A percentile compares a stretch with the other conserved stretches of the same genome.
Conservation (phyloP, 2,888 invertebrate species). For the Eueremaeus valkanovi region DNA sequence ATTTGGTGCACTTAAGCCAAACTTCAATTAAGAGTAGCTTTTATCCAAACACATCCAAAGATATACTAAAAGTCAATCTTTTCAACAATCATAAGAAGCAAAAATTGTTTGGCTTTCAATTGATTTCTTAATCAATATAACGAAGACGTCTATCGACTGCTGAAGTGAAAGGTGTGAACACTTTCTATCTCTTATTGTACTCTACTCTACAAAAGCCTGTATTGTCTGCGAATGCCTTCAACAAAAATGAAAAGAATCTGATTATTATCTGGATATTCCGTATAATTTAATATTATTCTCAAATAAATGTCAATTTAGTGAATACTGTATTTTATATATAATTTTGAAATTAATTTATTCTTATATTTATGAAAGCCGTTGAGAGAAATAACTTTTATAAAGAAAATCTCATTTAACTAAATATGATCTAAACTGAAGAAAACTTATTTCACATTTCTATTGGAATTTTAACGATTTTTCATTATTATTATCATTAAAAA, state of each 20-base stretch:
- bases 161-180: background rate
- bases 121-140: constrained; percentile 13
- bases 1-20: background rate
- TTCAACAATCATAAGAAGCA: background rate
- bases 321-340: background rate
- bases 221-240: no score
- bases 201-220: background rate
- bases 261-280: no score
- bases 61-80: background rate
- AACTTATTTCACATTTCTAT: background rate
- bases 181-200: background rate
- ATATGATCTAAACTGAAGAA: background rate
- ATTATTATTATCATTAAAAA: constrained; percentile 7
- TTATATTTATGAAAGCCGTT: background rate
- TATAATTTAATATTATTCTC: no score
- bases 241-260: no score
- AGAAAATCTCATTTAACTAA: background rate
- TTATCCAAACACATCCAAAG: background rate
- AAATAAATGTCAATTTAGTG: background rate
- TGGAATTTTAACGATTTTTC: constrained; percentile 3
- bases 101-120: constrained; percentile 10
- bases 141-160: background rate
- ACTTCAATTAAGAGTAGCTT: background rate
- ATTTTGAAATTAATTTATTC: background rate
- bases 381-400: background rate